Evolutionary conservation across 2,113 vertebrate species (phyloP).

Genomic region (Orthonyx spaldingii): DNA sequence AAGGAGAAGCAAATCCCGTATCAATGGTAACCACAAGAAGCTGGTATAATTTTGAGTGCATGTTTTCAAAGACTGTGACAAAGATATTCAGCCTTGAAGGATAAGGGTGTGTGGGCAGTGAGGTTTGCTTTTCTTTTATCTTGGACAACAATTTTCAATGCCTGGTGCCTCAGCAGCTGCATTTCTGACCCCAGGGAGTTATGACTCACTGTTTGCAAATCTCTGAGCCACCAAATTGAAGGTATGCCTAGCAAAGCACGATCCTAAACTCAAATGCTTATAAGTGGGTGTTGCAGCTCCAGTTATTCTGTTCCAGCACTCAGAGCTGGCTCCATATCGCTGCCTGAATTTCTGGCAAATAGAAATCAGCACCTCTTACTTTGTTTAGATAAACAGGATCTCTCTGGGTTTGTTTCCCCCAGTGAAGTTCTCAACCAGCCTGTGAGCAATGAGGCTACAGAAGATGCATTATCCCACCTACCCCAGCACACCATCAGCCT

Average conservation of each 20-base stretch:
- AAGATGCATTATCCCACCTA: background rate
- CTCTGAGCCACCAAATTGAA: conserved; percentile 14
- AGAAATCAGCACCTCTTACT: background rate
- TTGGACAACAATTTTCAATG: conserved; percentile 41
- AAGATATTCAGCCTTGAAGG: conserved; percentile 51
- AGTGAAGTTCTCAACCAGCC: background rate
- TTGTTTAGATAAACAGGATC: background rate
- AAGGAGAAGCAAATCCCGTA: conserved; percentile 31
- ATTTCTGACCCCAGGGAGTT: conserved; percentile 7
- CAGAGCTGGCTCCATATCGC: background rate
- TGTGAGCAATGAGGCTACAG: background rate
- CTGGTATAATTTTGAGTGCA: background rate
- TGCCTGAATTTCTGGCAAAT: background rate
- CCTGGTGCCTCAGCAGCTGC: conserved; percentile 37
- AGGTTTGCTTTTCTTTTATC: conserved; percentile 52
- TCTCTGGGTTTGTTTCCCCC: background rate
- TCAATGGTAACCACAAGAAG: conserved; percentile 52
- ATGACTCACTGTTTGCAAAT: conserved; percentile 54
- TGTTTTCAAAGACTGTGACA: conserved; percentile 14
- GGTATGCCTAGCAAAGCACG: background rate
- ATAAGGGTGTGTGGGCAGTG: conserved; percentile 39
- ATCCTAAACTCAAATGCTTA: background rate
- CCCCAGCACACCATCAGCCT: background rate
- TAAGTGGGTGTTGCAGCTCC: background rate
- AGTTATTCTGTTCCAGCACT: background rate